These are phyloP conservation scores for Ryuthela nishihirai DNA, from an alignment of 2,888 invertebrate species.

Conservation along the genomic window DNA sequence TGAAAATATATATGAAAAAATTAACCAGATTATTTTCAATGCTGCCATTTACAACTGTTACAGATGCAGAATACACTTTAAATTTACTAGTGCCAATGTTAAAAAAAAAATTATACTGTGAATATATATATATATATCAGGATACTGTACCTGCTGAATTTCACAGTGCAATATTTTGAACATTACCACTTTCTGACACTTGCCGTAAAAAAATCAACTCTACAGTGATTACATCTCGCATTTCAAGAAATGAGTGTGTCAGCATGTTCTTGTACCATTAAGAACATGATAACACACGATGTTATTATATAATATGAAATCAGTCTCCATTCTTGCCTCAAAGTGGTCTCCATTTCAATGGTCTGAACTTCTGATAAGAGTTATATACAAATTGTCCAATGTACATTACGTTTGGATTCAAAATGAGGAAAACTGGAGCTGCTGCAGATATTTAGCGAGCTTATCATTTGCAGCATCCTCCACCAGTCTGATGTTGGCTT, in stretches of 20 bases:
- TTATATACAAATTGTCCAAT: conserved; percentile 39
- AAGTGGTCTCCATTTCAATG: conserved; percentile 33
- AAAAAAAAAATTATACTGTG: too few relatives aligned
- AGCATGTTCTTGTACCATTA: conserved; percentile 31
- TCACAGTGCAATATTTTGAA: too few relatives aligned
- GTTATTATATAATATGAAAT: conserved; percentile 34
- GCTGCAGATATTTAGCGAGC: conserved; percentile 9
- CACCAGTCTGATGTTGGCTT: conserved; percentile 67
- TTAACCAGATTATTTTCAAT: too few relatives aligned
- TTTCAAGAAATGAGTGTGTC: conserved; percentile 34
- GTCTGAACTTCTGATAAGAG: conserved; percentile 35
- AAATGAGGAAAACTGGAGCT: conserved; percentile 28
- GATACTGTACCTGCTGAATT: too few relatives aligned
- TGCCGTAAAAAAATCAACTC: too few relatives aligned
- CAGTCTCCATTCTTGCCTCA: conserved; percentile 36
- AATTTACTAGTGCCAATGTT: too few relatives aligned
- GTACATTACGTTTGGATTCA: conserved; percentile 35
- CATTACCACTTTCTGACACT: too few relatives aligned
- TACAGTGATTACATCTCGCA: too few relatives aligned
- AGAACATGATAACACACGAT: conserved; percentile 36
- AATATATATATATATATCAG: too few relatives aligned
- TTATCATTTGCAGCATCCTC: conserved; percentile 86
- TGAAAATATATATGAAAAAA: too few relatives aligned
- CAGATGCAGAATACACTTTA: too few relatives aligned
- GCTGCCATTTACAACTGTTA: too few relatives aligned